Percentiles rank a stretch among this genome's conserved stretches.
Conservation (phyloP, 2,797 vertebrate species). For the Onychomys arenicola region DNA sequence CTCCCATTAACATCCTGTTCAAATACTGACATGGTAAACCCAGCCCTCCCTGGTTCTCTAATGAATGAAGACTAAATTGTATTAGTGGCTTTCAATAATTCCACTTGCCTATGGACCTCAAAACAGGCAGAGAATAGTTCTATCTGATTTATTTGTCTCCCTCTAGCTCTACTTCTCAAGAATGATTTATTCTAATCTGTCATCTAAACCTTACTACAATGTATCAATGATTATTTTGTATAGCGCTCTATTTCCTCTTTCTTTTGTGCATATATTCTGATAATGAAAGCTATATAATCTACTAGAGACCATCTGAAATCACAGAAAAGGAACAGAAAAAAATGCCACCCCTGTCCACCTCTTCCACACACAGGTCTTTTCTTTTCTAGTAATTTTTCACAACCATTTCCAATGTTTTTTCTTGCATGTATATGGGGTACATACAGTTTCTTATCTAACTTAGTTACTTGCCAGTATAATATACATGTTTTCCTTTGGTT, state of each 20-base stretch:
- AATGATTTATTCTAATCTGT: slow-evolving; percentile 29
- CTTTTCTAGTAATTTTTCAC: not conserved
- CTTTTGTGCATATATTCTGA: slow-evolving; percentile 14
- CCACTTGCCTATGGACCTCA: not conserved
- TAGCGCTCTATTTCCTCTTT: slow-evolving; percentile 6
- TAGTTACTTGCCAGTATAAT: slow-evolving; percentile 28
- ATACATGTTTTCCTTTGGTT: not conserved
- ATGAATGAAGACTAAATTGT: slow-evolving; percentile 60
- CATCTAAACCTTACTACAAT: slow-evolving; percentile 20
- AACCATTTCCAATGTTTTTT: slow-evolving; percentile 36
- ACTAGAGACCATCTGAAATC: slow-evolving; percentile 49
- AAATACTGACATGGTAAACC: slow-evolving; percentile 62
- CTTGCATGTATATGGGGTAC: not conserved
- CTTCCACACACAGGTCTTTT: not conserved
- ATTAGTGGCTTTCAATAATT: slow-evolving; percentile 49
- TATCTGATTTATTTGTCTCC: not conserved
- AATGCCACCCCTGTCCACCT: not conserved
- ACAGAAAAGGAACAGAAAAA: slow-evolving; percentile 1
- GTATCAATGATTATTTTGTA: slow-evolving; percentile 21
- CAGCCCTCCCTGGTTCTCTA: slow-evolving; percentile 51
- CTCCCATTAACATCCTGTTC: slow-evolving; percentile 43
- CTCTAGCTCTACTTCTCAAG: not conserved
- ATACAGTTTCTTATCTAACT: slow-evolving; percentile 17
- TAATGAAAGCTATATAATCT: slow-evolving; percentile 16
- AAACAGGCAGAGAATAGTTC: slow-evolving; percentile 28